Conservation (phyloP, 2,888 invertebrate species). For the Drosophila demipolita region DNA sequence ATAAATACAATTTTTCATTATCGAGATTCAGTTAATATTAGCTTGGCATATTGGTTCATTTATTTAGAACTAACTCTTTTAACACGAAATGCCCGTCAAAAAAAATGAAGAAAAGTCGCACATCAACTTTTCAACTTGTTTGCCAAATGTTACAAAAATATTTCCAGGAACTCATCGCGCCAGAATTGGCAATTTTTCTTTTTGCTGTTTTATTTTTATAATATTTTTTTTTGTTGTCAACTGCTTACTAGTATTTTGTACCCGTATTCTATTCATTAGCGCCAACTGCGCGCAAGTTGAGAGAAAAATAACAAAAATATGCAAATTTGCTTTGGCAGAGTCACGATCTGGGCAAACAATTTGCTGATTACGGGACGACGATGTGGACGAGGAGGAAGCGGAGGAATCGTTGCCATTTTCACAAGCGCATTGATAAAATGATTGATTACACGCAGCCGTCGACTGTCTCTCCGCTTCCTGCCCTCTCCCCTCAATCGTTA, state of each 20-base stretch:
- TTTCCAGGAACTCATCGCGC: constrained; percentile 9
- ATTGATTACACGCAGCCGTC: constrained; percentile 81
- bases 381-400: constrained; percentile 26
- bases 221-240: constrained; percentile 19
- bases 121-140: constrained; percentile 2
- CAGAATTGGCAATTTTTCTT: constrained; percentile 36
- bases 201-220: not conserved
- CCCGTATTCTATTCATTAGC: constrained; percentile 72
- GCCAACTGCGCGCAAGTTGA: constrained; percentile 65
- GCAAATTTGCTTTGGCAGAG: constrained; percentile 79
- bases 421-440: constrained; percentile 82
- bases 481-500: not conserved
- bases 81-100: not conserved
- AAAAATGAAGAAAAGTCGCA: not conserved
- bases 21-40: not conserved
- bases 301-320: constrained; percentile 77
- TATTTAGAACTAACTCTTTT: not conserved
- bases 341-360: constrained; percentile 79
- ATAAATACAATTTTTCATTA: not conserved
- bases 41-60: not conserved
- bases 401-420: constrained; percentile 80
- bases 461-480: constrained; percentile 27
- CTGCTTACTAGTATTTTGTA: constrained; percentile 38
- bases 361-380: constrained; percentile 75
- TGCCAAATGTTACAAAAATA: constrained; percentile 42